phyloP scores from a whole-genome alignment of 2,113 vertebrate genomes.

The Arothron firmamentum region DNA sequence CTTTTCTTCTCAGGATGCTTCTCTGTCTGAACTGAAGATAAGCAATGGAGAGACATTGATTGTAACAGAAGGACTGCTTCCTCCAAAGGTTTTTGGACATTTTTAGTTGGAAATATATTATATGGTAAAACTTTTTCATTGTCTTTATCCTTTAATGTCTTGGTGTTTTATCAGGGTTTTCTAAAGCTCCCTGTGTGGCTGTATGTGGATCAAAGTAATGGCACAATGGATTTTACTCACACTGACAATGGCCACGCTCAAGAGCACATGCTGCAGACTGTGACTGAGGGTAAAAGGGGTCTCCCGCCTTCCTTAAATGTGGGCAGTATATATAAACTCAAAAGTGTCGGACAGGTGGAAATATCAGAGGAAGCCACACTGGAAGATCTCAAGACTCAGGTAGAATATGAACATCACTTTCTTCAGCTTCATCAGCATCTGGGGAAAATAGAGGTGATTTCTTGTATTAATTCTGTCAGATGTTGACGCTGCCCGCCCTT shows the following conservation, averaged over 20 bases:
- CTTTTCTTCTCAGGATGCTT: constrained; percentile 72
- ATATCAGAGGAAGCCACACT: constrained; percentile 83
- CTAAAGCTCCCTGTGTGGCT: constrained; percentile 85
- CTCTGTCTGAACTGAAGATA: constrained; percentile 82
- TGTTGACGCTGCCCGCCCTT: constrained; percentile 77
- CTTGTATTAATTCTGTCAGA: constrained; percentile 51
- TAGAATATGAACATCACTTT: constrained; percentile 39
- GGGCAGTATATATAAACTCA: constrained; percentile 55
- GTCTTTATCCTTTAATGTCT: constrained; percentile 18
- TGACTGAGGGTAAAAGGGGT: constrained; percentile 55
- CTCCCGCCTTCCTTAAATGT: constrained; percentile 33
- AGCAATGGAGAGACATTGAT: constrained; percentile 85
- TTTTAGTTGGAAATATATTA: not conserved
- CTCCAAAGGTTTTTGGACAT: constrained; percentile 75
- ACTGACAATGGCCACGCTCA: constrained; percentile 37
- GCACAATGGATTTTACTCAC: constrained; percentile 21
- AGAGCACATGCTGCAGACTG: constrained; percentile 35
- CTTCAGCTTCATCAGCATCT: not conserved
- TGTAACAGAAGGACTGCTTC: constrained; percentile 83
- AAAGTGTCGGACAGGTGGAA: constrained; percentile 78
- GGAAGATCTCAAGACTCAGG: constrained; percentile 88
- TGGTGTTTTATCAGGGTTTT: constrained; percentile 76
- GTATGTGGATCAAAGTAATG: constrained; percentile 45
- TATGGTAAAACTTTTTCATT: constrained; percentile 34
- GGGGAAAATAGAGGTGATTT: not conserved